Conservation (phyloP, 2,113 vertebrate species). For the Himantopus leucocephalus region DNA sequence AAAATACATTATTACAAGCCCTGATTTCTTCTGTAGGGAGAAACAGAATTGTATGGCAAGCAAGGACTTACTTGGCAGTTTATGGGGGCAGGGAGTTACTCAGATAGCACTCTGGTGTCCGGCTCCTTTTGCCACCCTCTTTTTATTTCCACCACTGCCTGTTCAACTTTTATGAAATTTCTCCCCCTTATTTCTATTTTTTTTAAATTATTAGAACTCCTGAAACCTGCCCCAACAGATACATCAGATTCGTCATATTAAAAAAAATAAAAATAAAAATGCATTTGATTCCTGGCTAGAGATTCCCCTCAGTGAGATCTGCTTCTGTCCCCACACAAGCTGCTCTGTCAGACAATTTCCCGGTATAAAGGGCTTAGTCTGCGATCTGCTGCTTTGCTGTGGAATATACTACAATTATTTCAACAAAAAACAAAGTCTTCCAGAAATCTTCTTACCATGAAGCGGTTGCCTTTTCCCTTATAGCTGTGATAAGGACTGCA, state of each 20-base stretch:
- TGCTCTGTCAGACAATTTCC: neutral
- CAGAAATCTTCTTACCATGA: neutral
- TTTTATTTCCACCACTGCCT: neutral
- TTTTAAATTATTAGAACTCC: neutral
- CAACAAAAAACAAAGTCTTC: neutral
- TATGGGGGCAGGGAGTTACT: neutral
- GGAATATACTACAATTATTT: neutral
- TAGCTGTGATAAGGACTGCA: neutral
- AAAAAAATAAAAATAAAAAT: neutral
- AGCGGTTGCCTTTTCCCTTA: neutral
- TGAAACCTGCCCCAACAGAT: neutral
- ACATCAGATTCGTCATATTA: neutral
- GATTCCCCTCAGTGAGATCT: neutral
- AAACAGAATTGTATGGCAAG: neutral
- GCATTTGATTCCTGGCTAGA: neutral
- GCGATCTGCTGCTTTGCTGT: neutral
- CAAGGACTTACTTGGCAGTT: neutral
- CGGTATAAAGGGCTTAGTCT: neutral
- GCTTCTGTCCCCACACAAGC: neutral
- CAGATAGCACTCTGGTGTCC: neutral
- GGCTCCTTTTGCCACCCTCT: neutral
- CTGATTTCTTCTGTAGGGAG: neutral
- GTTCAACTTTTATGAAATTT: neutral
- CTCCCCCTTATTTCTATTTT: neutral
- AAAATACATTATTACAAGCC: neutral